These are phyloP conservation scores for Magallana nippona DNA, from an alignment of 2,888 invertebrate genomes.

Conservation along the genomic window DNA sequence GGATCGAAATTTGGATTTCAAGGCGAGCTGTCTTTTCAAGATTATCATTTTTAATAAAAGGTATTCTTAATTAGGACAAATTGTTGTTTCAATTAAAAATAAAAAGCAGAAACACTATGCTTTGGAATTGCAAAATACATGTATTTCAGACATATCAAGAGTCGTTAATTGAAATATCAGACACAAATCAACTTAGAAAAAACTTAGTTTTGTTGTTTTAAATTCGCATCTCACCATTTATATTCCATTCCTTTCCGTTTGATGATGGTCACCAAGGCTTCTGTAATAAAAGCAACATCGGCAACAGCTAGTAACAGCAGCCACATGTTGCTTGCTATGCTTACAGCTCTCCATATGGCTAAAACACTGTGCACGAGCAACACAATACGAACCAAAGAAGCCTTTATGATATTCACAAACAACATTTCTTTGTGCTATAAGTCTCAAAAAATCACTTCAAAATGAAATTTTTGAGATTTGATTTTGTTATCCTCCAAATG, in stretches of 20 bases:
- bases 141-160: too few species aligned
- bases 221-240: slow-evolving; percentile 63
- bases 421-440: not conserved
- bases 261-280: slow-evolving; percentile 61
- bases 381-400: slow-evolving; percentile 59
- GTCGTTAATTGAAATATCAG: too few species aligned
- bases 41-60: too few species aligned
- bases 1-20: too few species aligned
- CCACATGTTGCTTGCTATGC: slow-evolving; percentile 50
- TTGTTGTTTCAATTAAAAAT: too few species aligned
- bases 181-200: too few species aligned
- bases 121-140: too few species aligned
- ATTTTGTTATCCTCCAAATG: not conserved
- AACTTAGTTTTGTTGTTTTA: too few species aligned
- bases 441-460: not conserved
- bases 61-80: too few species aligned
- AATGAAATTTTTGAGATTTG: not conserved
- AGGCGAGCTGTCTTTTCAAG: too few species aligned
- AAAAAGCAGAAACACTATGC: too few species aligned
- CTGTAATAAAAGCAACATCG: slow-evolving; percentile 60
- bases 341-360: slow-evolving; percentile 65
- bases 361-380: slow-evolving; percentile 63
- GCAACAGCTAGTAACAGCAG: slow-evolving; percentile 62
- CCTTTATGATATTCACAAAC: slow-evolving; percentile 56
- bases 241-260: slow-evolving; percentile 65